Percentiles rank a stretch among this genome's conserved stretches.
Conservation (phyloP, 2,113 vertebrate genomes). For the Pomatorhinus ruficollis region DNA sequence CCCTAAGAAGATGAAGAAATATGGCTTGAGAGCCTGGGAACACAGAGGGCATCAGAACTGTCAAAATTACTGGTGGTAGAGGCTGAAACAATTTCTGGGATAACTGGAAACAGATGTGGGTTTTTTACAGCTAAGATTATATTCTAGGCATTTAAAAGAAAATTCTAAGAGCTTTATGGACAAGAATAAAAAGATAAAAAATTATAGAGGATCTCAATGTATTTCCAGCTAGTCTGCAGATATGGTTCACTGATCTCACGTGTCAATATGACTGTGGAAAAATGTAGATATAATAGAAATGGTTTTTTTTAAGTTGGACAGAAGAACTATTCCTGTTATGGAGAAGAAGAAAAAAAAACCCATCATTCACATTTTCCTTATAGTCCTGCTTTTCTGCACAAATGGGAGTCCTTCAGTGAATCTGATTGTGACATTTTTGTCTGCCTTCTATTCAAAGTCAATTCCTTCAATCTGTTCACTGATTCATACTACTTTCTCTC, state of each 20-base stretch:
- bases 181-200: background rate
- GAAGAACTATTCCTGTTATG: background rate
- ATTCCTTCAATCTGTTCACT: conserved; percentile 28
- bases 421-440: background rate
- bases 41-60: background rate
- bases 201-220: background rate
- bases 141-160: background rate
- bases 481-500: background rate
- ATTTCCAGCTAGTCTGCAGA: background rate
- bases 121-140: background rate
- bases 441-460: conserved; percentile 20
- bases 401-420: background rate
- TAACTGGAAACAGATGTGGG: background rate
- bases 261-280: background rate
- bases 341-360: background rate
- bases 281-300: background rate
- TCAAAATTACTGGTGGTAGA: background rate
- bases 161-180: background rate
- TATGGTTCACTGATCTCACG: background rate
- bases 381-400: background rate
- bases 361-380: background rate
- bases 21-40: background rate
- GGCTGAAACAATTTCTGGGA: background rate
- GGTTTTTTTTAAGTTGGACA: background rate
- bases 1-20: background rate